A percentile compares a stretch with the other conserved stretches of the same genome.
Conservation (phyloP, 2,888 invertebrate genomes). For the Syritta pipiens region DNA sequence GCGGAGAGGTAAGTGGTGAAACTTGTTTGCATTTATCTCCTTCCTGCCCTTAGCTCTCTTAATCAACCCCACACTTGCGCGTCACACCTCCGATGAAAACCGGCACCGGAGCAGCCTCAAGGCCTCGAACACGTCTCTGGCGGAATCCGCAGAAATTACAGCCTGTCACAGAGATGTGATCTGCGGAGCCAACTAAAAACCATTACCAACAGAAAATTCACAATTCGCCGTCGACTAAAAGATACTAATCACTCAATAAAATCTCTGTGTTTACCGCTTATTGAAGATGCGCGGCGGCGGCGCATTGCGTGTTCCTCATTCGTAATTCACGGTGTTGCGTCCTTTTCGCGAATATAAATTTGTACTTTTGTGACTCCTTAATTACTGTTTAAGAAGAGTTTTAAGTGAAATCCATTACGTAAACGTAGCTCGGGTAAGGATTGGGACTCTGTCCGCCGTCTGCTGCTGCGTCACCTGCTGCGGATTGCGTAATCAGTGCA, state of each 20-base stretch:
- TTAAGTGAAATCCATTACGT: slow-evolving; percentile 60
- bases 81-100: no score
- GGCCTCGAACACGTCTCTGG: slow-evolving; percentile 18
- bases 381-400: slow-evolving; percentile 50
- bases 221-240: slow-evolving; percentile 41
- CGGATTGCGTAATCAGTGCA: slow-evolving; percentile 41
- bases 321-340: slow-evolving; percentile 62
- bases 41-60: no score
- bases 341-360: slow-evolving; percentile 61
- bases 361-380: slow-evolving; percentile 55
- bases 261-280: slow-evolving; percentile 52
- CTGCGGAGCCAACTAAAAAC: slow-evolving; percentile 21
- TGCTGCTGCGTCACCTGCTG: no score
- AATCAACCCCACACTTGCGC: no score
- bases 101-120: slow-evolving; percentile 1
- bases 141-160: slow-evolving; percentile 41
- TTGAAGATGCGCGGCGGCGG: slow-evolving; percentile 17
- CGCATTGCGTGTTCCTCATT: slow-evolving; percentile 48
- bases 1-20: slow-evolving; percentile 78
- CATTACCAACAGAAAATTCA: slow-evolving; percentile 29
- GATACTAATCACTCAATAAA: slow-evolving; percentile 56
- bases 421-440: slow-evolving; percentile 39
- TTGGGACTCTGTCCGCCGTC: slow-evolving; percentile 8
- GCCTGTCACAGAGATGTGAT: slow-evolving; percentile 45
- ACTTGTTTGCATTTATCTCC: no score